phyloP scores from a whole-genome alignment of 2,113 vertebrate genomes.

The Haemorhous mexicanus region DNA sequence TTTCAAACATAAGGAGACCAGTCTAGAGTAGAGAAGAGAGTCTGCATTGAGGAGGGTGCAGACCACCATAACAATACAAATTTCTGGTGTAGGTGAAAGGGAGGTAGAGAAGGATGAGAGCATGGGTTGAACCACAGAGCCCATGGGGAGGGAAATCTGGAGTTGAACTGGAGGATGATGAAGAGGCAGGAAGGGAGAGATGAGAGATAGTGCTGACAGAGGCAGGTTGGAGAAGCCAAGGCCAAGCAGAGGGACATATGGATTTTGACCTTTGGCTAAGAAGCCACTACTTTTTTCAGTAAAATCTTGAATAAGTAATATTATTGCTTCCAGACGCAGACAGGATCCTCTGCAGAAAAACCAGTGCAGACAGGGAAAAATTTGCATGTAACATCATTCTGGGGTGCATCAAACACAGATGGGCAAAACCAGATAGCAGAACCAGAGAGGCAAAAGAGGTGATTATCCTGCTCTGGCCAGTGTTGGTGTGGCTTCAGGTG shows the following conservation, averaged over 20 bases:
- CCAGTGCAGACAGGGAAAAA: background rate
- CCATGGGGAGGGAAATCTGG: background rate
- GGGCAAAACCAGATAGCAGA: background rate
- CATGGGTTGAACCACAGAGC: background rate
- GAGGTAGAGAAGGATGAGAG: background rate
- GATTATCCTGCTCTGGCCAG: background rate
- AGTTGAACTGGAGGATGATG: background rate
- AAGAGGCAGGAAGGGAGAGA: background rate
- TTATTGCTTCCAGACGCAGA: background rate
- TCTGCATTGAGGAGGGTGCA: background rate
- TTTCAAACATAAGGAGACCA: background rate
- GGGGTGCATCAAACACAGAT: background rate
- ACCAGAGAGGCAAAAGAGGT: background rate
- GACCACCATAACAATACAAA: background rate
- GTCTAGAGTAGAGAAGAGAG: background rate
- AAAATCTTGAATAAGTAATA: background rate
- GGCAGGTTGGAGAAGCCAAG: background rate
- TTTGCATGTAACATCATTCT: background rate
- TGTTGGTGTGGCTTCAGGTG: background rate
- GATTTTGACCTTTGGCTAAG: background rate
- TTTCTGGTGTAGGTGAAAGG: background rate
- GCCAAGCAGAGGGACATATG: background rate
- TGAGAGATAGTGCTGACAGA: background rate
- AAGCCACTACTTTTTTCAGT: background rate
- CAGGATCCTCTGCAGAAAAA: background rate